Conservation (phyloP, 2,888 invertebrate species). For the Dryococelus australis region DNA sequence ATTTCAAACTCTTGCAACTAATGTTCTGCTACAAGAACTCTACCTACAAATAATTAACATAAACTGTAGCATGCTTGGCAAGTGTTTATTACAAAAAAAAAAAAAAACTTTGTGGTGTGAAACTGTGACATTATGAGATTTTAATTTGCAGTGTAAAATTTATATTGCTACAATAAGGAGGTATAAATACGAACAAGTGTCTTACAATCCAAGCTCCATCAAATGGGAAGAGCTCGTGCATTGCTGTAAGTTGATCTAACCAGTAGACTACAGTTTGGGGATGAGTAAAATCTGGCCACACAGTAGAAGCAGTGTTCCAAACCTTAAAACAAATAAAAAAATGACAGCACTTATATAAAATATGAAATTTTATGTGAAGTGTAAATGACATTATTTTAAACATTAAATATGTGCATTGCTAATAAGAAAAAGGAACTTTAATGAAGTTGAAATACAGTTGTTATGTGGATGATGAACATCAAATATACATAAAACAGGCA, state of each 20-base stretch:
- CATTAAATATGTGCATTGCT: neutral
- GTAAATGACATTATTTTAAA: neutral
- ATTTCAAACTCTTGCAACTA: too few species aligned
- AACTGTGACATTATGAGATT: too few species aligned
- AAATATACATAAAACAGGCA: too few species aligned
- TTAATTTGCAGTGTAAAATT: too few species aligned
- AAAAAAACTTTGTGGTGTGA: too few species aligned
- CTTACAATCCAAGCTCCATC: slow-evolving; percentile 88
- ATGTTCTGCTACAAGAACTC: too few species aligned
- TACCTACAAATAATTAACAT: too few species aligned
- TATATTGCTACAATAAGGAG: too few species aligned
- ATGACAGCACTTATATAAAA: neutral
- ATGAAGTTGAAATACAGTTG: too few species aligned
- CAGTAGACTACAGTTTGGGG: slow-evolving; percentile 75
- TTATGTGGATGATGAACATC: too few species aligned
- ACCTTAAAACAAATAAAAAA: slow-evolving; percentile 61
- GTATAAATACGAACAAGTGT: neutral
- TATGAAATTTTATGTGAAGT: neutral
- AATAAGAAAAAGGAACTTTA: neutral
- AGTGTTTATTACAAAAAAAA: too few species aligned
- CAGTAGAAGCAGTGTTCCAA: slow-evolving; percentile 75
- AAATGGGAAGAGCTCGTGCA: slow-evolving; percentile 70
- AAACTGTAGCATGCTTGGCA: too few species aligned
- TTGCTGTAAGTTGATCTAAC: slow-evolving; percentile 71
- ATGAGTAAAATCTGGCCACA: slow-evolving; percentile 85